Conservation (phyloP, 1,140 invertebrate species). For the Trinorchestia longiramus region DNA sequence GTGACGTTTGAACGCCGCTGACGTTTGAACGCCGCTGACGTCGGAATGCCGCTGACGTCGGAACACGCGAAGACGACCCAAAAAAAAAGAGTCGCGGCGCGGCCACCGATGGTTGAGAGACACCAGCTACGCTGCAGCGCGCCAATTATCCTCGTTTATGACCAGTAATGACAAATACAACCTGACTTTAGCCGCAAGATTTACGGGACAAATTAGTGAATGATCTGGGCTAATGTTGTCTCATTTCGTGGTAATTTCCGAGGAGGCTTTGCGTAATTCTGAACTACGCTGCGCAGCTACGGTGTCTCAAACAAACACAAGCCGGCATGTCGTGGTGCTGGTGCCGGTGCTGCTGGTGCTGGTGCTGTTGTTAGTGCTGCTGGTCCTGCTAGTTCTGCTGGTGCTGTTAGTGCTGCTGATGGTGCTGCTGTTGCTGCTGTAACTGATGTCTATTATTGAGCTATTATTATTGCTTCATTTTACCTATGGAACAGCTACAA, state of each 20-base stretch:
- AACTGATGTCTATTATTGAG: background rate
- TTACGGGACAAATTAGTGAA: constrained; percentile 41
- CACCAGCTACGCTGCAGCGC: background rate
- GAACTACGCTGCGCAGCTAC: background rate
- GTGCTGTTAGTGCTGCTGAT: background rate
- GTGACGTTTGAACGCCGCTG: background rate
- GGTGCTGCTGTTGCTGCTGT: background rate
- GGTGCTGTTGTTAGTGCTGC: background rate
- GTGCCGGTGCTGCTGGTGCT: background rate
- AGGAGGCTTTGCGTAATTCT: constrained; percentile 28
- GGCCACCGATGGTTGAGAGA: background rate
- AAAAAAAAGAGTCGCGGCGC: background rate
- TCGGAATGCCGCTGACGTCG: background rate
- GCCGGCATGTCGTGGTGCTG: background rate
- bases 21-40: background rate
- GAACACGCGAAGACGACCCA: background rate
- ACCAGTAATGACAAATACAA: constrained; percentile 54
- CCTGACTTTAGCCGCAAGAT: constrained; percentile 18
- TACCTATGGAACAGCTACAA: too few species aligned
- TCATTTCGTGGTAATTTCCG: constrained; percentile 36
- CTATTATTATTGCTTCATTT: background rate
- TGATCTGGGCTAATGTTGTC: constrained; percentile 46
- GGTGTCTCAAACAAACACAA: background rate
- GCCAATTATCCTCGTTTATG: constrained; percentile 43
- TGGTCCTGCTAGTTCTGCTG: background rate